Conservation (phyloP, 2,888 invertebrate genomes). For the Temnothorax rugatulus region DNA sequence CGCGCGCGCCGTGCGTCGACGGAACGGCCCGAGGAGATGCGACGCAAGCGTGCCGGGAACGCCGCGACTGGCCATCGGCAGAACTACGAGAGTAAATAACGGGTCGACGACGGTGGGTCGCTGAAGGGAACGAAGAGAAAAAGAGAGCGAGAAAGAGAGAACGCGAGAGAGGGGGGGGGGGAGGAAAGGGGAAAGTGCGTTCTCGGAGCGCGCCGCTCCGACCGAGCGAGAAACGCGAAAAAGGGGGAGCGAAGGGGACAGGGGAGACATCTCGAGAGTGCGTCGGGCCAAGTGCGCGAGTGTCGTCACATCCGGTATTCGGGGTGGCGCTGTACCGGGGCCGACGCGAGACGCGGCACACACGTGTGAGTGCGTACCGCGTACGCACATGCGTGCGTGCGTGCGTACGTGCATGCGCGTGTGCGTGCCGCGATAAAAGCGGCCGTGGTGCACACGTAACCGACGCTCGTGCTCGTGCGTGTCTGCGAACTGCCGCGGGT, state of each 20-base stretch:
- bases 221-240: conserved; percentile 48
- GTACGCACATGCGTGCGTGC: neutral
- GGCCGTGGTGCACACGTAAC: conserved; percentile 50
- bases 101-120: conserved; percentile 65
- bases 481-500: conserved; percentile 29
- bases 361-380: conserved; percentile 10
- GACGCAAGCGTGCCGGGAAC: conserved; percentile 67
- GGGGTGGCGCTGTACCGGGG: conserved; percentile 74
- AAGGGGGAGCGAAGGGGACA: conserved; percentile 47
- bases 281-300: conserved; percentile 81
- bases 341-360: conserved; percentile 28
- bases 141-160: neutral
- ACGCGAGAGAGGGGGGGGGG: neutral
- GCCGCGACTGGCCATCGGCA: conserved; percentile 66
- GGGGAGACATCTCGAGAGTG: conserved; percentile 73
- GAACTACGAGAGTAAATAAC: conserved; percentile 75
- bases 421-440: conserved; percentile 52
- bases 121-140: neutral
- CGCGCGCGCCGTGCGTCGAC: conserved; percentile 61
- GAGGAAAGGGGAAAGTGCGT: conserved; percentile 39
- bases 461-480: conserved; percentile 50
- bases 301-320: conserved; percentile 82
- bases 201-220: conserved; percentile 36
- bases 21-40: conserved; percentile 65
- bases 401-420: neutral